Evolutionary conservation across 2,797 vertebrate species (phyloP), one percentile per base, ranked within the genome.

Genomic region (Rallus crepitans): DNA sequence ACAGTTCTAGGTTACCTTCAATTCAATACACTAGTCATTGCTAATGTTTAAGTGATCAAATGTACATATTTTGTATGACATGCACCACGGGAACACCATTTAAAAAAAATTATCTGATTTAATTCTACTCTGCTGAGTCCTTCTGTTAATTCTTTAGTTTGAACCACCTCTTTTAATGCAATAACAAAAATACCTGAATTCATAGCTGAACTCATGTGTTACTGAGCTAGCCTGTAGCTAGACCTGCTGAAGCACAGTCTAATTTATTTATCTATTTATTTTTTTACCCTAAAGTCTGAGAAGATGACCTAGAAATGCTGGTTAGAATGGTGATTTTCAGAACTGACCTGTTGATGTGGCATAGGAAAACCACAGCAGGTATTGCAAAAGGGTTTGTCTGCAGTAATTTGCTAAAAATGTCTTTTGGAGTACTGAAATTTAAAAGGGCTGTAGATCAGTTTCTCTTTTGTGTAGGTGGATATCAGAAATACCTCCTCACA

Each of bases 401-500:
- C 42, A 47, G 57, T 17, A 68, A 10, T 63, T 69, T 48, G 15
- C 25, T 87, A 48, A 91, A 69, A 42, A 42, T 52, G 12, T 37
- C 19, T 79, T 82, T 70, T 42, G 31, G 48, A 79, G 31, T 68
- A 61, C 12, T 72, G 73, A 50, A 42, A 39, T 90, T 66, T 79
- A 17, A 90, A 69, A 95, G 37, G n/a, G 7, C 45, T 84, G 17
- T 53, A 84, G 31, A 81, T 39, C 47, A 90, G 50, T 59, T 83
- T 90, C 30, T 88, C 17, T 63, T 33, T 73, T 17, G 9, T 0
- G 7, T 91, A 73, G 83, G 69, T 71, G 48, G 39, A 11, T 92
- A 59, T 71, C 85, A 95, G 73, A 93, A 95, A 75, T 87, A 78
- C 15, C 40, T 87, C 24, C 60, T 83, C 28, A 53, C 48, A 82